Percentiles rank a stretch among this genome's conserved stretches.
Conservation (phyloP, 2,113 vertebrate genomes). For the Oryzias javanicus region DNA sequence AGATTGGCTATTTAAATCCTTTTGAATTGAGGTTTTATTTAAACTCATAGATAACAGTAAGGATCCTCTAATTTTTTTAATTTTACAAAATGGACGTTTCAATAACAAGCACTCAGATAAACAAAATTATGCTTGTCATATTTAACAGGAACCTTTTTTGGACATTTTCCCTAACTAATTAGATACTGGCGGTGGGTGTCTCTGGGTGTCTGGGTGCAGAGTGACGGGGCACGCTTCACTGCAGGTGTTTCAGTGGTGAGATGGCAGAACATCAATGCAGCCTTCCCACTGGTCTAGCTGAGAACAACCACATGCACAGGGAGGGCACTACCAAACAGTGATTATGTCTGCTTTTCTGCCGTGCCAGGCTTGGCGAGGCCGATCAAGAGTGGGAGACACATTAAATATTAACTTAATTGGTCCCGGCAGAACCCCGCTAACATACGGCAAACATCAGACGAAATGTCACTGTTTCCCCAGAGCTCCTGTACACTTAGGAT, state of each 20-base stretch:
- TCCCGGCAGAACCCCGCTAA: conserved; percentile 69
- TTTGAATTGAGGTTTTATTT: no score
- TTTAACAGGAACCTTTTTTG: conserved; percentile 30
- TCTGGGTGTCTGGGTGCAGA: conserved; percentile 5
- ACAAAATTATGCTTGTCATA: conserved; percentile 5
- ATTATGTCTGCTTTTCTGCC: conserved; percentile 62
- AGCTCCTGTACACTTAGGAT: conserved; percentile 68
- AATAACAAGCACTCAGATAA: conserved; percentile 15
- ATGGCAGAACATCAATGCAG: conserved; percentile 67
- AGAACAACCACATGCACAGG: conserved; percentile 52
- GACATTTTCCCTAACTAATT: conserved; percentile 42
- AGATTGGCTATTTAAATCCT: no score
- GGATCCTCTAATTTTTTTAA: no score
- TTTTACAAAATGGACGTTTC: neutral
- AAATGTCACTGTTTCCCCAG: conserved; percentile 76
- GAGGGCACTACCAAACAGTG: conserved; percentile 54
- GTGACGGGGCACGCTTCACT: conserved; percentile 28
- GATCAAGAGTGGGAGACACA: conserved; percentile 64
- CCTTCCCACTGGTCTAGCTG: conserved; percentile 57
- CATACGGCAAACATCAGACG: conserved; percentile 68
- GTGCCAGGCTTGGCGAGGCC: conserved; percentile 61
- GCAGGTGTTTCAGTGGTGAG: conserved; percentile 64
- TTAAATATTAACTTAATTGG: conserved; percentile 82
- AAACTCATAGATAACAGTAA: no score
- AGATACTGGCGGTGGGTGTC: conserved; percentile 28